These are phyloP conservation scores for Chlamydotis undulata DNA, from an alignment of 2,113 vertebrate genomes.

Conservation along the genomic window DNA sequence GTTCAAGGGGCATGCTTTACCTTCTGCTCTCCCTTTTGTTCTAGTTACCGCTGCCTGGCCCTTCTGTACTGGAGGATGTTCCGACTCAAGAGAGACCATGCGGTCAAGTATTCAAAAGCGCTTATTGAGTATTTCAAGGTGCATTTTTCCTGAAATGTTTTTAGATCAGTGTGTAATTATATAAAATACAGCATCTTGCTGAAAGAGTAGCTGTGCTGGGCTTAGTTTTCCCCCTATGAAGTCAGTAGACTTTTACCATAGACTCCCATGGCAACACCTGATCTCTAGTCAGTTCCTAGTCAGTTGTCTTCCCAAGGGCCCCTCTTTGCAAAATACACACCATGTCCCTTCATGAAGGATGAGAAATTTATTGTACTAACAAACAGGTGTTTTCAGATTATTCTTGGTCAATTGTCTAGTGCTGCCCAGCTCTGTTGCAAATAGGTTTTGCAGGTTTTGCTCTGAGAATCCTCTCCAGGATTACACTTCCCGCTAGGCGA, in stretches of 20 bases:
- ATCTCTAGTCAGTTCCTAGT: not conserved
- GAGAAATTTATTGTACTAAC: not conserved
- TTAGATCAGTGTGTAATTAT: not conserved
- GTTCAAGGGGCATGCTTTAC: not conserved
- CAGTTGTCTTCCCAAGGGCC: not conserved
- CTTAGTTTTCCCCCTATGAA: not conserved
- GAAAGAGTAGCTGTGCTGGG: not conserved
- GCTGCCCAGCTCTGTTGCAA: not conserved
- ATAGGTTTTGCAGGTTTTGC: not conserved
- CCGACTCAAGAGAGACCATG: conserved; percentile 94
- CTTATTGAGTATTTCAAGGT: conserved; percentile 98
- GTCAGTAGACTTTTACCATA: not conserved
- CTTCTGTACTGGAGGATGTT: conserved; percentile 99
- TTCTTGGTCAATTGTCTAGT: not conserved
- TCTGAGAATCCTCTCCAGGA: not conserved
- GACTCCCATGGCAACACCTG: not conserved
- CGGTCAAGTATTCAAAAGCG: conserved; percentile 95
- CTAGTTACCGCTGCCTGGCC: conserved; percentile 93
- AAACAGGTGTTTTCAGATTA: not conserved
- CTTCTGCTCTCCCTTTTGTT: conserved; percentile 24
- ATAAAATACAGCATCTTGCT: not conserved
- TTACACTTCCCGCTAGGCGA: not conserved
- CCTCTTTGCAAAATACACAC: not conserved
- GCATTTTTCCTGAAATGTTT: not conserved
- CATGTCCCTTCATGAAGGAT: not conserved